phyloP scores from a whole-genome alignment of 2,888 invertebrate species.

The Ryuthela nishihirai region DNA sequence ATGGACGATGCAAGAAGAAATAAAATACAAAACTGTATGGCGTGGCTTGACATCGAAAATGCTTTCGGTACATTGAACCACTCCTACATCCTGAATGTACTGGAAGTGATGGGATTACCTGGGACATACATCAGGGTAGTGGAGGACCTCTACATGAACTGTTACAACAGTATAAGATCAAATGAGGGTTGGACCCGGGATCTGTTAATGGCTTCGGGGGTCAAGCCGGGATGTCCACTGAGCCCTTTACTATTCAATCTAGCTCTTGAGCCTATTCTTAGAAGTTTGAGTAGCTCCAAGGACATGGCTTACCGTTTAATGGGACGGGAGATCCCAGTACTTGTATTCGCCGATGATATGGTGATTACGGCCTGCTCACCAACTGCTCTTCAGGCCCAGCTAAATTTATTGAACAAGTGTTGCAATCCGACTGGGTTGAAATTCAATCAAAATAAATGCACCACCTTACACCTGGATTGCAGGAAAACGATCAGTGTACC shows the following conservation, averaged over 20 bases:
- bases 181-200: background rate
- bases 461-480: no score
- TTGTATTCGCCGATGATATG: background rate
- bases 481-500: no score
- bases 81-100: background rate
- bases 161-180: background rate
- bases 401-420: no score
- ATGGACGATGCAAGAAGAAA: background rate
- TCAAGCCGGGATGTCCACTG: background rate
- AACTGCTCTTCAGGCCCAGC: background rate
- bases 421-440: no score
- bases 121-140: background rate
- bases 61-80: constrained; percentile 1
- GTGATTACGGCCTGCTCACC: no score
- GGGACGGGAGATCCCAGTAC: background rate
- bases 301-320: no score
- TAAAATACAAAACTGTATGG: background rate
- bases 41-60: background rate
- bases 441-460: no score
- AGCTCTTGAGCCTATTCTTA: background rate
- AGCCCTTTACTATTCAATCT: background rate
- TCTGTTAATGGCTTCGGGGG: background rate
- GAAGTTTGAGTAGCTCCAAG: no score
- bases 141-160: background rate
- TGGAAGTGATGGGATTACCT: background rate